Conservation (phyloP, 2,888 invertebrate species). For the Trypoxylon attenuatum region DNA sequence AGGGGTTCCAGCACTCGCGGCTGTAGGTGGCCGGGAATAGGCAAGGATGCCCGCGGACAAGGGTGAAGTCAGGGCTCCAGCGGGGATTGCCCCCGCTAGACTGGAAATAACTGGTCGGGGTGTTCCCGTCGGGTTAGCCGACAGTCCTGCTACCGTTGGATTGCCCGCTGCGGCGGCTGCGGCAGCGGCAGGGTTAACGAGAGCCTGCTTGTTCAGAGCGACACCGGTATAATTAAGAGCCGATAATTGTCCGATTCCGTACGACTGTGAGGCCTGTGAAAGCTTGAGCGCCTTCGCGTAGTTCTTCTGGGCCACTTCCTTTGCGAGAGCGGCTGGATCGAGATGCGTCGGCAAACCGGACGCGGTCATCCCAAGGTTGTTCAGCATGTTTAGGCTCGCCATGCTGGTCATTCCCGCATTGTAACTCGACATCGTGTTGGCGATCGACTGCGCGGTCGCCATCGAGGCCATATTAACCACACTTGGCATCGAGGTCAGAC, state of each 20-base stretch:
- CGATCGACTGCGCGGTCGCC: slow-evolving; percentile 60
- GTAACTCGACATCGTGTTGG: slow-evolving; percentile 59
- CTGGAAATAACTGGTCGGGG: slow-evolving; percentile 56
- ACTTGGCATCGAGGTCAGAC: slow-evolving; percentile 61
- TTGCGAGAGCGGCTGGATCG: slow-evolving; percentile 83
- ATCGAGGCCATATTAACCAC: slow-evolving; percentile 57
- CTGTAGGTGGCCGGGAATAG: slow-evolving; percentile 67
- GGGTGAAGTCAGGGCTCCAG: slow-evolving; percentile 60
- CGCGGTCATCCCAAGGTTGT: slow-evolving; percentile 51
- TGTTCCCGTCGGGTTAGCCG: slow-evolving; percentile 45
- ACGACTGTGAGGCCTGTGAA: slow-evolving; percentile 72
- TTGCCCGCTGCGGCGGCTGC: slow-evolving; percentile 62
- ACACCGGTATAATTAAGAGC: slow-evolving; percentile 83
- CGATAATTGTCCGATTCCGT: slow-evolving; percentile 76
- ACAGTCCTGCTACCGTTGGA: slow-evolving; percentile 59
- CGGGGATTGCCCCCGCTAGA: slow-evolving; percentile 63
- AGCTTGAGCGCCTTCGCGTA: slow-evolving; percentile 85
- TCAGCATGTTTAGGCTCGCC: slow-evolving; percentile 65
- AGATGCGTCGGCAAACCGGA: slow-evolving; percentile 42
- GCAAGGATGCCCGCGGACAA: slow-evolving; percentile 72
- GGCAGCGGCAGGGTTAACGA: slow-evolving; percentile 68
- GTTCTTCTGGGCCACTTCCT: slow-evolving; percentile 89
- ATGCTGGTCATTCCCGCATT: slow-evolving; percentile 56
- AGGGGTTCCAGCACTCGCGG: too few species aligned
- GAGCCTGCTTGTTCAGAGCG: slow-evolving; percentile 80